Percentiles rank a stretch among this genome's conserved stretches.
phyloP scores from a whole-genome alignment of 2,113 vertebrate genomes.

The Phoxinus phoxinus region DNA sequence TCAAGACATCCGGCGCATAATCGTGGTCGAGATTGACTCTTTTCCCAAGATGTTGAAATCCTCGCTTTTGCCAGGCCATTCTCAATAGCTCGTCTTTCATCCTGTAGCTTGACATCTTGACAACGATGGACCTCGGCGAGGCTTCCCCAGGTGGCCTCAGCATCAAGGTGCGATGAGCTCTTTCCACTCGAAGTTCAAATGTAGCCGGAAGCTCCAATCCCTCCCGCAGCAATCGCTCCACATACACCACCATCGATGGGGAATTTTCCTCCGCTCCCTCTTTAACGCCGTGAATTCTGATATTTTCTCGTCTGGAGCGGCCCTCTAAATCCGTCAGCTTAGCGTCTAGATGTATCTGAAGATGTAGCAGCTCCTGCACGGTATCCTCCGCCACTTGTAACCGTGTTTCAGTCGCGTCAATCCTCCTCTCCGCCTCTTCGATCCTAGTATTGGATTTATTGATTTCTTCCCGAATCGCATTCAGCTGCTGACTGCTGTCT shows the following conservation, averaged over 20 bases:
- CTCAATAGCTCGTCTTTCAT: no score
- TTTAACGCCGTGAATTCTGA: slow-evolving; percentile 29
- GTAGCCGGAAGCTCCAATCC: not conserved
- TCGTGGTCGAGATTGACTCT: not conserved
- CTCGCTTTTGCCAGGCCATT: no score
- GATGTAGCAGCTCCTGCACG: slow-evolving; percentile 13
- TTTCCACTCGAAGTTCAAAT: not conserved
- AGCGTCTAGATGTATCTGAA: slow-evolving; percentile 26
- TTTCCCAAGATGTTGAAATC: no score
- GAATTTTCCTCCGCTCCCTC: slow-evolving; percentile 15
- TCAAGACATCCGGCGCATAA: not conserved
- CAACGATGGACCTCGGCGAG: no score
- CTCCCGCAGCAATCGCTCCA: slow-evolving; percentile 12
- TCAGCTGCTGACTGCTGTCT: slow-evolving; percentile 13
- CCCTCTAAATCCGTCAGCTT: slow-evolving; percentile 34
- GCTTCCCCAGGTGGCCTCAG: not conserved
- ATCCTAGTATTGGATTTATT: slow-evolving; percentile 35
- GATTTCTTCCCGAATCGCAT: slow-evolving; percentile 7
- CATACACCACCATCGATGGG: not conserved
- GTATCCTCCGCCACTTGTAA: slow-evolving; percentile 7
- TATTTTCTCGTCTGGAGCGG: slow-evolving; percentile 18
- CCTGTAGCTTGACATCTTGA: no score
- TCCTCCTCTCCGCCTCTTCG: slow-evolving; percentile 15
- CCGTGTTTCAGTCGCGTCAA: slow-evolving; percentile 10
- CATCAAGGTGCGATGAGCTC: not conserved